Percentiles rank a stretch among this genome's conserved stretches.
Conservation (phyloP, 2,888 invertebrate species). For the Nasonovia ribisnigri region DNA sequence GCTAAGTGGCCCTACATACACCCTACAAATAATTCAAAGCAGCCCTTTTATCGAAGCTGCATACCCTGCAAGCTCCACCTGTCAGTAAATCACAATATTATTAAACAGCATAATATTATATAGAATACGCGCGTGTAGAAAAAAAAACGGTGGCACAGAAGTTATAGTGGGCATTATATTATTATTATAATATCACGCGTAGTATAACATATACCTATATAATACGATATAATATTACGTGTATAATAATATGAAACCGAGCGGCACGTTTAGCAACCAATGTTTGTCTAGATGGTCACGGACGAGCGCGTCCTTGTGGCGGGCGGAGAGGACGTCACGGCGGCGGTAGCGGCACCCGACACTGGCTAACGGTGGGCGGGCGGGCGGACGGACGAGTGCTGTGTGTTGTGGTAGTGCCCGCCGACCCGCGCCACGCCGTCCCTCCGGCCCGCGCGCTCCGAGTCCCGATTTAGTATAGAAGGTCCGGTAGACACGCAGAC, state of each 20-base stretch:
- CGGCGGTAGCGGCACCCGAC: conserved; percentile 32
- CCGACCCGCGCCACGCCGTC: not conserved
- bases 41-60: not conserved
- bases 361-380: conserved; percentile 5
- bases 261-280: conserved; percentile 61
- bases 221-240: not conserved
- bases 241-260: conserved; percentile 24
- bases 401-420: not conserved
- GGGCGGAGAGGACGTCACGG: not conserved
- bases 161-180: not conserved
- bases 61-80: not conserved
- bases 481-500: conserved; percentile 64
- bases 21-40: not conserved
- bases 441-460: conserved; percentile 7
- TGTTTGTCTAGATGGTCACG: conserved; percentile 62
- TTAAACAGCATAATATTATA: not conserved
- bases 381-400: not conserved
- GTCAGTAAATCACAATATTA: not conserved
- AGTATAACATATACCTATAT: not conserved
- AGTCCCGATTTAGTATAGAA: conserved; percentile 56
- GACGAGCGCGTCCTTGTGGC: conserved; percentile 45
- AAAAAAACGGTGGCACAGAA: not conserved
- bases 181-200: conserved; percentile 3
- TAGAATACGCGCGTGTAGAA: not conserved
- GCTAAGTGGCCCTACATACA: not conserved